Evolutionary conservation across 2,113 vertebrate genomes (phyloP).

Genomic region (Sebastes schlegelii): DNA sequence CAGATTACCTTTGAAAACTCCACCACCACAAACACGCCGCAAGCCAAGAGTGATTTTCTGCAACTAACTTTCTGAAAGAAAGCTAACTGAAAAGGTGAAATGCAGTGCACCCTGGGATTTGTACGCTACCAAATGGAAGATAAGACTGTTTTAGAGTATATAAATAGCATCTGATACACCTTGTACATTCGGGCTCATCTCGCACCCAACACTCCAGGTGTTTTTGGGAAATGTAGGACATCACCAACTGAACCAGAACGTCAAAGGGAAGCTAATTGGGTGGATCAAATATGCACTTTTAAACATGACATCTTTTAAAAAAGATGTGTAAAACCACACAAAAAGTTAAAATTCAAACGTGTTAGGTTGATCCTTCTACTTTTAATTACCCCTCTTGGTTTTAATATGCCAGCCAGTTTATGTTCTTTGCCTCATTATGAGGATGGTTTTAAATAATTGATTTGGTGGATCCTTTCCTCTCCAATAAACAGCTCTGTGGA

Average conservation of each 20-base stretch:
- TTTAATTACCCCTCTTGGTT: not conserved
- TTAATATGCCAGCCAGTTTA: conserved; percentile 19
- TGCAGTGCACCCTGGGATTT: not conserved
- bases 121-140: not conserved
- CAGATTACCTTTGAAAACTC: not conserved
- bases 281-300: not conserved
- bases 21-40: not conserved
- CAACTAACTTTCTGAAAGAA: not conserved
- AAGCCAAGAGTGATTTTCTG: not conserved
- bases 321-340: not conserved
- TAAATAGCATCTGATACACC: not conserved
- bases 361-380: not conserved
- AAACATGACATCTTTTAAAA: not conserved
- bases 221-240: not conserved
- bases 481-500: conserved; percentile 21
- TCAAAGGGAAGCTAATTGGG: not conserved
- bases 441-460: conserved; percentile 59
- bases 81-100: not conserved
- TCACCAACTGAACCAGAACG: not conserved
- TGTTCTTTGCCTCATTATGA: conserved; percentile 49
- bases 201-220: too few species aligned
- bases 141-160: not conserved
- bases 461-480: conserved; percentile 21
- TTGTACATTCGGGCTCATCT: too few species aligned
- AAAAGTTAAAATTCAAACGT: not conserved